phyloP scores from a whole-genome alignment of 1,140 invertebrate species.

The Drosophila nigromelanica region DNA sequence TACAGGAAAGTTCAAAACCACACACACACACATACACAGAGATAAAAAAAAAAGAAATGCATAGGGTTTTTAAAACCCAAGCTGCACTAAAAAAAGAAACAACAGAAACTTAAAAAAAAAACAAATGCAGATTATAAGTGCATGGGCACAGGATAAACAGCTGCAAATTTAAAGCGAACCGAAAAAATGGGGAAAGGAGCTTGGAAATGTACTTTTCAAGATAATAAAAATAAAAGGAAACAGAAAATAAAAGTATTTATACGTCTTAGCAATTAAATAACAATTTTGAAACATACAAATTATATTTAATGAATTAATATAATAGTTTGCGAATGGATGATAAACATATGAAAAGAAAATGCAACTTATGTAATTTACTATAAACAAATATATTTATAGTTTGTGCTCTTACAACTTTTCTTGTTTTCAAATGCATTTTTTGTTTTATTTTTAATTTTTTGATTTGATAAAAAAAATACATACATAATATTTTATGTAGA shows the following conservation, averaged over 20 bases:
- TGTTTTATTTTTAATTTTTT: background rate
- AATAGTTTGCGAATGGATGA: constrained; percentile 47
- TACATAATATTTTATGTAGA: constrained; percentile 42
- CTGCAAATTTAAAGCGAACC: constrained; percentile 5
- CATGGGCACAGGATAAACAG: constrained; percentile 30
- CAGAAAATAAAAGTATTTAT: constrained; percentile 74
- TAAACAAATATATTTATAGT: constrained; percentile 77
- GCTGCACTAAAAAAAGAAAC: constrained; percentile 1
- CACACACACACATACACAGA: constrained; percentile 14
- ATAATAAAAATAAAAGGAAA: constrained; percentile 41
- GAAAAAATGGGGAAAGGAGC: constrained; percentile 4
- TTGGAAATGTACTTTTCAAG: constrained; percentile 24
- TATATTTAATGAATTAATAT: constrained; percentile 63
- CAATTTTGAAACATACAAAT: constrained; percentile 76
- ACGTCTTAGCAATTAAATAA: constrained; percentile 79
- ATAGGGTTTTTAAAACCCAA: constrained; percentile 70
- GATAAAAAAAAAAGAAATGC: constrained; percentile 40
- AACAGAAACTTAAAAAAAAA: background rate
- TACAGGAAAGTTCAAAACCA: constrained; percentile 49
- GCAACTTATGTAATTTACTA: constrained; percentile 54
- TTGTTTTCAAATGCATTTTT: constrained; percentile 35
- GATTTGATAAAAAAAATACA: constrained; percentile 37
- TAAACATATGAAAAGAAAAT: constrained; percentile 31
- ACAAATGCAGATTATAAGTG: constrained; percentile 14
- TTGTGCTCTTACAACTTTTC: constrained; percentile 58